These are phyloP conservation scores for Denticeps clupeoides DNA, from an alignment of 2,797 vertebrate species.

Conservation along the genomic window DNA sequence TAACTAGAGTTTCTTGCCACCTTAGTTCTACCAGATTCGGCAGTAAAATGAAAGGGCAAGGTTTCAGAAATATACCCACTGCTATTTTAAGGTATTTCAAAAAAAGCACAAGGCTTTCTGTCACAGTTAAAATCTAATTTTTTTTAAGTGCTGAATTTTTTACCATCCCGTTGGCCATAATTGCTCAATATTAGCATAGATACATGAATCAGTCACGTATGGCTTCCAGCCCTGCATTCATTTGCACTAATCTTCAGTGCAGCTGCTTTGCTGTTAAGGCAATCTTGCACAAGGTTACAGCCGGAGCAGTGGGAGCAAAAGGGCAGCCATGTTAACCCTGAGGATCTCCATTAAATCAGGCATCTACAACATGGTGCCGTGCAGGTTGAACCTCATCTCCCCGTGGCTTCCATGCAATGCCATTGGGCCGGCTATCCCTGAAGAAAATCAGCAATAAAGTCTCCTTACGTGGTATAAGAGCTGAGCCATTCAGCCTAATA, in stretches of 20 bases:
- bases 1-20: no score
- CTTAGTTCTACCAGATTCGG: no score
- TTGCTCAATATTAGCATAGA: background rate
- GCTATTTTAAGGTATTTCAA: no score
- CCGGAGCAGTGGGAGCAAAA: background rate
- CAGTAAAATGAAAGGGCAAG: no score
- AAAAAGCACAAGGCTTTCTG: background rate
- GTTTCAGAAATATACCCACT: no score
- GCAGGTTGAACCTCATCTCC: background rate
- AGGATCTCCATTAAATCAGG: background rate
- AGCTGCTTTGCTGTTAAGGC: background rate
- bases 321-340: background rate
- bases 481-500: conserved; percentile 5
- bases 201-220: background rate
- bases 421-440: conserved; percentile 15
- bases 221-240: background rate
- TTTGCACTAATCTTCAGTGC: background rate
- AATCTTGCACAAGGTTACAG: conserved; percentile 1
- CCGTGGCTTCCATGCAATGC: conserved; percentile 5
- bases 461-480: conserved; percentile 16
- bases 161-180: background rate
- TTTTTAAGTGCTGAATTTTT: background rate
- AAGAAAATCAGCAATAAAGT: conserved; percentile 28
- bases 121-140: background rate
- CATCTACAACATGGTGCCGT: background rate